A percentile compares a stretch with the other conserved stretches of the same genome.
phyloP scores from a whole-genome alignment of 2,888 invertebrate species.

The Eupithecia subumbrata region DNA sequence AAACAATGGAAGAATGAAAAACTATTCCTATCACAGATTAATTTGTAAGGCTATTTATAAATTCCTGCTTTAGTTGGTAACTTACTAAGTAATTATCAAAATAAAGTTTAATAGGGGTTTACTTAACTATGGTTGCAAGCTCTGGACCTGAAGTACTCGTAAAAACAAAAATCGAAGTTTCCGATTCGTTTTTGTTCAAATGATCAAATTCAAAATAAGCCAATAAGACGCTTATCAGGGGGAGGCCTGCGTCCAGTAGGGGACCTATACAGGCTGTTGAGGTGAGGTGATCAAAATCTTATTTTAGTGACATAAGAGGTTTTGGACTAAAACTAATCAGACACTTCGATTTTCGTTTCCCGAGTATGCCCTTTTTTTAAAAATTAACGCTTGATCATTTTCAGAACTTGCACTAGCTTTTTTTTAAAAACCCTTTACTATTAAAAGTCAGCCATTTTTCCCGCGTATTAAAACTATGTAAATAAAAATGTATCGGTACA shows the following conservation, averaged over 20 bases:
- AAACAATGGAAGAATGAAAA: slow-evolving; percentile 39
- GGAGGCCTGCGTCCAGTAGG: no score
- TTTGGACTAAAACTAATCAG: no score
- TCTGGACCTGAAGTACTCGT: neutral
- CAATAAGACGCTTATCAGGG: no score
- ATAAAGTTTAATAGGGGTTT: neutral
- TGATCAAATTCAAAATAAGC: no score
- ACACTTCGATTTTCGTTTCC: neutral
- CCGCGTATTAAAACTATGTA: neutral
- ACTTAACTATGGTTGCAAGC: neutral
- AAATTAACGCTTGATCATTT: neutral
- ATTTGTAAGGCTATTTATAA: slow-evolving; percentile 56
- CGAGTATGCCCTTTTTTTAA: neutral
- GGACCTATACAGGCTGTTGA: no score
- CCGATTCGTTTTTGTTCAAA: no score
- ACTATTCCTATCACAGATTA: slow-evolving; percentile 67
- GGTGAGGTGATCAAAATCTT: neutral
- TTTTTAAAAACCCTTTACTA: neutral
- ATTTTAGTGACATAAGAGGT: neutral
- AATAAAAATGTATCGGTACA: neutral
- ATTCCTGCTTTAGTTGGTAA: slow-evolving; percentile 37
- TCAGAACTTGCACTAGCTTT: neutral
- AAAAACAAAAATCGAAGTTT: neutral
- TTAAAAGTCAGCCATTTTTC: neutral
- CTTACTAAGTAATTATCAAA: neutral